Evolutionary conservation across 2,113 vertebrate genomes (phyloP).

Genomic region (Stercorarius parasiticus): DNA sequence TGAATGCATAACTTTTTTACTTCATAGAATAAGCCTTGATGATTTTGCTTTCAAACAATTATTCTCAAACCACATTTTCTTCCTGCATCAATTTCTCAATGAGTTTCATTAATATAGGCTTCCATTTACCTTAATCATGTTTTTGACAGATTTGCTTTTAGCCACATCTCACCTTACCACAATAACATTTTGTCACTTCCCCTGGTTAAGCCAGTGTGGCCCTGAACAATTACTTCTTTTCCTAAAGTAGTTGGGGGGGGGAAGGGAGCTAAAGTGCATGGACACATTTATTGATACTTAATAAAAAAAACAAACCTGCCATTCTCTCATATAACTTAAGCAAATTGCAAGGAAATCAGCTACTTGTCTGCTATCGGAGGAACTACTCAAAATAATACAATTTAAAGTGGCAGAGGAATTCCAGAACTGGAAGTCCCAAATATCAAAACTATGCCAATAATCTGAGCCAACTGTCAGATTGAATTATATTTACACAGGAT

Average conservation of each 20-base stretch:
- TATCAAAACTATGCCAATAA: neutral
- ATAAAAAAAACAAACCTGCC: neutral
- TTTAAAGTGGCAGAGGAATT: neutral
- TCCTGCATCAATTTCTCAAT: slow-evolving; percentile 8
- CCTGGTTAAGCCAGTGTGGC: neutral
- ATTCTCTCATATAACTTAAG: neutral
- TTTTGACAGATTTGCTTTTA: slow-evolving; percentile 49
- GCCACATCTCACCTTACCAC: neutral
- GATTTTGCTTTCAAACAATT: slow-evolving; percentile 55
- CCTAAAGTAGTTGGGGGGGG: neutral
- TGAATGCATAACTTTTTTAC: neutral
- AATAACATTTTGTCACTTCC: neutral
- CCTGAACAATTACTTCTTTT: neutral
- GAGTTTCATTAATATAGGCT: slow-evolving; percentile 27
- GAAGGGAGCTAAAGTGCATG: neutral
- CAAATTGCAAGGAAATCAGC: neutral
- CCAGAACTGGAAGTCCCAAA: neutral
- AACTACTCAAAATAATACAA: neutral
- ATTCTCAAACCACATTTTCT: neutral
- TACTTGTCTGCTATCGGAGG: neutral
- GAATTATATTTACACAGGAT: neutral
- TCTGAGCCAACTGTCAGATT: neutral
- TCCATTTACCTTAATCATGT: slow-evolving; percentile 50
- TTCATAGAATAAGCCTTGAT: neutral
- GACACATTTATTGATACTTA: neutral